A percentile compares a stretch with the other conserved stretches of the same genome.
These are phyloP conservation scores for Labeo catla DNA, from an alignment of 2,113 vertebrate genomes.

Conservation along the genomic window DNA sequence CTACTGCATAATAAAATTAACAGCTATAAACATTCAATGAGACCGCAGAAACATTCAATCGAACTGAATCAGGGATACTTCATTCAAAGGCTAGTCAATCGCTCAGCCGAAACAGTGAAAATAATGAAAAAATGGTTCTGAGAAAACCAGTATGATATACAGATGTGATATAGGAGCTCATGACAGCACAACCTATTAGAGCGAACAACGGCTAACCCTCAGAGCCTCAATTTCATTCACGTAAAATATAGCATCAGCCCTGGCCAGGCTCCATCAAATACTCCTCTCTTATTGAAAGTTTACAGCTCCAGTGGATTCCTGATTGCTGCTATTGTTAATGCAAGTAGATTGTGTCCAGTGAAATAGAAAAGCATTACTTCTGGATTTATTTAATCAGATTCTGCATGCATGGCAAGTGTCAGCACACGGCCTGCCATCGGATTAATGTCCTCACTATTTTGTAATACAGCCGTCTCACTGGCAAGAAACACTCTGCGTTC, in stretches of 20 bases:
- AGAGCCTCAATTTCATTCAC: background rate
- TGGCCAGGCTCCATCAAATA: background rate
- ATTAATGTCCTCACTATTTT: constrained; percentile 44
- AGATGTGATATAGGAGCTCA: background rate
- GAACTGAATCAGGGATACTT: background rate
- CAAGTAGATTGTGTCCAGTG: constrained; percentile 16
- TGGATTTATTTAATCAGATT: constrained; percentile 30
- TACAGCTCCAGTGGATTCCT: constrained; percentile 10
- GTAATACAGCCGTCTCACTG: constrained; percentile 37
- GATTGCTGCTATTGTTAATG: constrained; percentile 35
- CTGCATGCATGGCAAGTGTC: constrained; percentile 24
- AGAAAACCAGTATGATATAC: background rate
- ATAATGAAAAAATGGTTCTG: background rate
- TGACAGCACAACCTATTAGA: background rate
- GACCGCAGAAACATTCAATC: background rate
- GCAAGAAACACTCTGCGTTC: constrained; percentile 15
- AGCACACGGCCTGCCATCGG: constrained; percentile 20
- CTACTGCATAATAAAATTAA: background rate
- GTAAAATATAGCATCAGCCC: background rate
- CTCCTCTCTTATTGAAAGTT: constrained; percentile 10
- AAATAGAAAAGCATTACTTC: constrained; percentile 2
- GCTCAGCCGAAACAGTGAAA: background rate
- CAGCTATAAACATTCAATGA: background rate
- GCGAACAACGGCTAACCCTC: background rate
- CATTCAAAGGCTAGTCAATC: background rate